A percentile compares a stretch with the other conserved stretches of the same genome.
Evolutionary conservation across 2,888 invertebrate species (phyloP).

Genomic region (Liodrosophila aerea): DNA sequence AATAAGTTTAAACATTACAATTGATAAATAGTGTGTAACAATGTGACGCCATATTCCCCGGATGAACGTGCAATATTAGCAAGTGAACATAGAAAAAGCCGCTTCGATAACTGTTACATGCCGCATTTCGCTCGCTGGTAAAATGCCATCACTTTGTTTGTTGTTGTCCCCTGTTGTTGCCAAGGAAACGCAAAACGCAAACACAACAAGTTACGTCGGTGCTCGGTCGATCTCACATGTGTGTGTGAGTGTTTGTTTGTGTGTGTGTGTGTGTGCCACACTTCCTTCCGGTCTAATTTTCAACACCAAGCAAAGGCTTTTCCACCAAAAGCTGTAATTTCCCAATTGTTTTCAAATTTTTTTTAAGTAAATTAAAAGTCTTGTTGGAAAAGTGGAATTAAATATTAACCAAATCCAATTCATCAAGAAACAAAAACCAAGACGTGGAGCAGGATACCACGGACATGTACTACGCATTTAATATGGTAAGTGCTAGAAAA

Average conservation of each 20-base stretch:
- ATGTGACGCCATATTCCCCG: slow-evolving; percentile 13
- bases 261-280: slow-evolving; percentile 38
- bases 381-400: slow-evolving; percentile 28
- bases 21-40: slow-evolving; percentile 26
- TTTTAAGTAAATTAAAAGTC: slow-evolving; percentile 8
- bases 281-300: slow-evolving; percentile 74
- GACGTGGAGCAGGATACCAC: background rate
- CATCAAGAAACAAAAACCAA: slow-evolving; percentile 1
- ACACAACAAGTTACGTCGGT: slow-evolving; percentile 71
- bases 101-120: slow-evolving; percentile 10
- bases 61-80: slow-evolving; percentile 19
- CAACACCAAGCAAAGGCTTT: slow-evolving; percentile 47
- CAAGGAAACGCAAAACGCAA: slow-evolving; percentile 74
- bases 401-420: slow-evolving; percentile 7
- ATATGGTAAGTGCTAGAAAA: slow-evolving; percentile 64
- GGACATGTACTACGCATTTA: slow-evolving; percentile 35
- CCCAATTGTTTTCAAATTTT: slow-evolving; percentile 1
- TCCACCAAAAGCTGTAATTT: slow-evolving; percentile 8
- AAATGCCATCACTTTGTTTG: slow-evolving; percentile 58
- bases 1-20: slow-evolving; percentile 10
- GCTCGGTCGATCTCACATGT: slow-evolving; percentile 44
- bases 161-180: slow-evolving; percentile 64
- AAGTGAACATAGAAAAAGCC: background rate
- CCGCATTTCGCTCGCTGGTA: slow-evolving; percentile 20
- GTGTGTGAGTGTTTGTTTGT: slow-evolving; percentile 33